Conservation (phyloP, 2,113 vertebrate genomes). For the Oreochromis tanganicae region DNA sequence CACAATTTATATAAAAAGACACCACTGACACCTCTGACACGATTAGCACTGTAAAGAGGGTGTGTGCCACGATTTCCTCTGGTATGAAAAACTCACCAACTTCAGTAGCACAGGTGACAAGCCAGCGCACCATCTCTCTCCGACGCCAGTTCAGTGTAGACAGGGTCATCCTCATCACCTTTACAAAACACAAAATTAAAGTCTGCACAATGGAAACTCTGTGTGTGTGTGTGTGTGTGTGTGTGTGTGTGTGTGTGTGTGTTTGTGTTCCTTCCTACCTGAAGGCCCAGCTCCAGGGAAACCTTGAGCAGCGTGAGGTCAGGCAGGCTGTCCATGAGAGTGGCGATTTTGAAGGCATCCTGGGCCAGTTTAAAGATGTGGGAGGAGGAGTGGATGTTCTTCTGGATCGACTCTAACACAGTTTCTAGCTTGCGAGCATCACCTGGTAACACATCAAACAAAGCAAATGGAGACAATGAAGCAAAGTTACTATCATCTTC, state of each 20-base stretch:
- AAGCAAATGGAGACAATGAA: neutral
- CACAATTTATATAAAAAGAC: neutral
- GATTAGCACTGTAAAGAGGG: neutral
- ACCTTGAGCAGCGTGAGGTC: constrained; percentile 64
- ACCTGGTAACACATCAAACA: constrained; percentile 1
- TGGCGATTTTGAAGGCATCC: constrained; percentile 64
- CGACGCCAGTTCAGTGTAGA: constrained; percentile 62
- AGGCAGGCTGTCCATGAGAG: constrained; percentile 59
- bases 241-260: neutral
- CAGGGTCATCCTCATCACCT: constrained; percentile 66
- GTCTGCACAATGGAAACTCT: neutral
- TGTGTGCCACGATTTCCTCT: neutral
- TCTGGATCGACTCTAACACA: constrained; percentile 63
- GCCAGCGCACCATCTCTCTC: constrained; percentile 64
- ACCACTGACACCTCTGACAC: neutral
- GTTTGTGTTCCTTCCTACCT: constrained; percentile 8
- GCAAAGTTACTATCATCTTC: neutral
- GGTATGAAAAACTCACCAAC: constrained; percentile 39
- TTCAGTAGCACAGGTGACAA: constrained; percentile 60
- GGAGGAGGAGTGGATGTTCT: constrained; percentile 63
- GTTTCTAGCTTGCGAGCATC: constrained; percentile 40
- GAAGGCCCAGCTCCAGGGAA: constrained; percentile 63
- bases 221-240: neutral
- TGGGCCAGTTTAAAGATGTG: constrained; percentile 66
- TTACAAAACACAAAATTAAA: neutral